These are phyloP conservation scores for Leptonema lineaticorne DNA, from an alignment of 1,140 invertebrate genomes.

Conservation along the genomic window DNA sequence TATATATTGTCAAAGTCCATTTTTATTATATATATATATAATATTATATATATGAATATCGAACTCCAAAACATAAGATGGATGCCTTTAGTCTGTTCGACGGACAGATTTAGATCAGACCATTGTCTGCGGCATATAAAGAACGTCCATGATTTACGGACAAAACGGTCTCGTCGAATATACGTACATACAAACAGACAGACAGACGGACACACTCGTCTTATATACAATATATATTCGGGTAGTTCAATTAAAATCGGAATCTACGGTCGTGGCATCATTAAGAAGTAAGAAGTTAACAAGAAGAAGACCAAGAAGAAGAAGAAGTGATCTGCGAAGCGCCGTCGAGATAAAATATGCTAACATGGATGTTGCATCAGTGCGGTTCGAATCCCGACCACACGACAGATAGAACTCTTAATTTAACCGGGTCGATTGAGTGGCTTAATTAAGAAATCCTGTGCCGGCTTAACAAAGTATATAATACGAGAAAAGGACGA, in stretches of 20 bases:
- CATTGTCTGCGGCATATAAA: constrained; percentile 24
- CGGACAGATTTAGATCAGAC: constrained; percentile 39
- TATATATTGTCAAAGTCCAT: no score
- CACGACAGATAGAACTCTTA: constrained; percentile 26
- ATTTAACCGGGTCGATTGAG: constrained; percentile 36
- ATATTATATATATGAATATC: no score
- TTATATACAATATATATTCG: not conserved
- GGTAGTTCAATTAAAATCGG: constrained; percentile 9
- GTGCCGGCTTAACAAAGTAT: constrained; percentile 25
- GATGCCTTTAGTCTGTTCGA: not conserved
- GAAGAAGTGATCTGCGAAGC: no score
- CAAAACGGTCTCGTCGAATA: not conserved
- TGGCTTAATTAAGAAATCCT: constrained; percentile 41
- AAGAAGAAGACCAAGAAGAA: not conserved
- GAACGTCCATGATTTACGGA: constrained; percentile 27
- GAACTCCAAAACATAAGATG: not conserved
- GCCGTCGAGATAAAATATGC: constrained; percentile 15
- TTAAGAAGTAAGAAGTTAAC: constrained; percentile 9
- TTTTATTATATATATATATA: no score
- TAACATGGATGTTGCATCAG: constrained; percentile 21
- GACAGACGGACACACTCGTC: no score
- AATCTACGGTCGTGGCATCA: constrained; percentile 13
- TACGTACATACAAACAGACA: not conserved
- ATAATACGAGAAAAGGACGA: not conserved
- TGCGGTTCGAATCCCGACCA: constrained; percentile 10